Evolutionary conservation across 2,888 invertebrate species (phyloP).

Genomic region (Nematopogon swammerdamellus): DNA sequence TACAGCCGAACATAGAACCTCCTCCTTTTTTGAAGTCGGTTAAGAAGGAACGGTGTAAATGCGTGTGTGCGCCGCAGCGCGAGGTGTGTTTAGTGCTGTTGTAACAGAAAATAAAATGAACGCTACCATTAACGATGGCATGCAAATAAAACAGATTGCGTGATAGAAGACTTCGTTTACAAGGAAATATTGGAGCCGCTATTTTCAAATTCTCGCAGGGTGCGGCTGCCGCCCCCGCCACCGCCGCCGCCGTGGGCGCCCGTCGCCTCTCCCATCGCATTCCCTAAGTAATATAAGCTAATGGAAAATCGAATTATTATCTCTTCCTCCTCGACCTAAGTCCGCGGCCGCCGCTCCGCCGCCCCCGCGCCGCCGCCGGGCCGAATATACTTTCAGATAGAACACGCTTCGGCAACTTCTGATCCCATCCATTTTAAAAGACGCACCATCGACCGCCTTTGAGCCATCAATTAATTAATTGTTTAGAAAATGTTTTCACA

Average conservation of each 20-base stretch:
- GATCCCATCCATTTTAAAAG: conserved; percentile 53
- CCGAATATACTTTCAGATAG: not conserved
- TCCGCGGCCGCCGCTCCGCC: conserved; percentile 17
- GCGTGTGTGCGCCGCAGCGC: too few species aligned
- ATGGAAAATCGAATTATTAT: conserved; percentile 56
- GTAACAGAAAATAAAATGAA: not conserved
- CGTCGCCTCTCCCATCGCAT: conserved; percentile 35
- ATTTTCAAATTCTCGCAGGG: conserved; percentile 18
- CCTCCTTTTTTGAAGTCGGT: too few species aligned
- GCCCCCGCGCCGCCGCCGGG: conserved; percentile 7
- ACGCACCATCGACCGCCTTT: conserved; percentile 26
- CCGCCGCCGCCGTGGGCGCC: conserved; percentile 34
- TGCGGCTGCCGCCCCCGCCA: conserved; percentile 11
- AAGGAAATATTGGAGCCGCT: conserved; percentile 42
- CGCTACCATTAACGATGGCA: conserved; percentile 14
- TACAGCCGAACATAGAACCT: too few species aligned
- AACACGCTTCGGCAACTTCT: conserved; percentile 31
- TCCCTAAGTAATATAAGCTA: conserved; percentile 36
- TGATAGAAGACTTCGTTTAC: conserved; percentile 43
- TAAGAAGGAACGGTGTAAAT: too few species aligned
- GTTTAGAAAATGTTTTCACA: conserved; percentile 50
- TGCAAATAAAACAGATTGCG: conserved; percentile 53
- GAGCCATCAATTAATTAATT: conserved; percentile 57
- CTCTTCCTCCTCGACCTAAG: conserved; percentile 24
- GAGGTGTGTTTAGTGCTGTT: not conserved